phyloP scores from a whole-genome alignment of 1,140 invertebrate species.

The Aphelenchoides besseyi region DNA sequence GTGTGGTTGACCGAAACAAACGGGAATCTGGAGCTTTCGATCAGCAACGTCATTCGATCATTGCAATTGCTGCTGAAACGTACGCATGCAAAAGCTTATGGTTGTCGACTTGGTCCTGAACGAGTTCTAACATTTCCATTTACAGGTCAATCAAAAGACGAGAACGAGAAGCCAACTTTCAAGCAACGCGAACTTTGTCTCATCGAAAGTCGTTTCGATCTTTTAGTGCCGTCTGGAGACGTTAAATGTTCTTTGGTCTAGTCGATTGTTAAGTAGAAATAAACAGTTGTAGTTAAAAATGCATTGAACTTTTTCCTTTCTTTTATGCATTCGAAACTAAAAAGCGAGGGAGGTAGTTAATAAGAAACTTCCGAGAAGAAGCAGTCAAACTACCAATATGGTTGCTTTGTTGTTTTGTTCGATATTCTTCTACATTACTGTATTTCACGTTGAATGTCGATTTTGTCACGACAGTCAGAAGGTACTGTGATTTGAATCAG shows the following conservation, averaged over 20 bases:
- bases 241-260: neutral
- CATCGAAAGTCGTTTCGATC: constrained; percentile 40
- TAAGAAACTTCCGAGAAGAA: neutral
- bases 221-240: constrained; percentile 28
- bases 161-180: neutral
- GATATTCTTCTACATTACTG: too few relatives aligned
- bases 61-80: constrained; percentile 39
- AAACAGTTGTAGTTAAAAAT: constrained; percentile 9
- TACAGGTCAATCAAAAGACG: neutral
- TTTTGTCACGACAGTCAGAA: neutral
- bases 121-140: neutral
- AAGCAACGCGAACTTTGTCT: constrained; percentile 33
- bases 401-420: too few relatives aligned
- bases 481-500: neutral
- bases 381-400: too few relatives aligned
- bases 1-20: constrained; percentile 43
- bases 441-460: neutral
- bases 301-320: neutral
- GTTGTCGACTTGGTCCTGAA: constrained; percentile 14
- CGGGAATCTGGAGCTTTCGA: constrained; percentile 28
- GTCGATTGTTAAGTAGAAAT: neutral
- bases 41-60: constrained; percentile 38
- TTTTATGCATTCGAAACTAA: neutral
- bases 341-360: neutral
- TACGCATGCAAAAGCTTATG: constrained; percentile 34